These are phyloP conservation scores for Phalacrocorax carbo DNA, from an alignment of 2,113 vertebrate species.

Conservation along the genomic window DNA sequence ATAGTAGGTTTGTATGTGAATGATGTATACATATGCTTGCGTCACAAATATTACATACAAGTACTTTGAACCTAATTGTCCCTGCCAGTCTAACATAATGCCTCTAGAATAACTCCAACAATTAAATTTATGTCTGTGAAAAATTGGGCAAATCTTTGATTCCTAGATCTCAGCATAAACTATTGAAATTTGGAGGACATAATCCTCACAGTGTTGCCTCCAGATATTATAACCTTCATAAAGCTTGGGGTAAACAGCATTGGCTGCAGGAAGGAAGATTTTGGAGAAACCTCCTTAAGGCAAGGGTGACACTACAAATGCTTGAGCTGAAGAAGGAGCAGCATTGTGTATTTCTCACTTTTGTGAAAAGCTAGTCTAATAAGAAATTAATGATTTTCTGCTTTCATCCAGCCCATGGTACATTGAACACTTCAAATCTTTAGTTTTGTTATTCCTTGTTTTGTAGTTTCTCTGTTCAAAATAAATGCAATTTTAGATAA, in stretches of 20 bases:
- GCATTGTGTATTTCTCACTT: background rate
- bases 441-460: background rate
- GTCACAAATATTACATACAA: background rate
- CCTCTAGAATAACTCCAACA: background rate
- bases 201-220: background rate
- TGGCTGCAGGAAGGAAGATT: background rate
- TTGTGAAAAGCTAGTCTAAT: background rate
- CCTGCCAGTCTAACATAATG: background rate
- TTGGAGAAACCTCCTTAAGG: background rate
- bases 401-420: background rate
- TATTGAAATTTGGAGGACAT: background rate
- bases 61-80: background rate
- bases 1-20: background rate
- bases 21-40: background rate
- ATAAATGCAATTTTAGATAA: background rate
- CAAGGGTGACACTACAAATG: background rate
- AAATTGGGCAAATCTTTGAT: background rate
- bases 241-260: background rate
- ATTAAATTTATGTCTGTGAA: background rate
- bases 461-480: constrained; percentile 11
- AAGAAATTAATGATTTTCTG: background rate
- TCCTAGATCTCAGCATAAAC: background rate
- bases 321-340: background rate
- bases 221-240: background rate
- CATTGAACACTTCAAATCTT: background rate